These are phyloP conservation scores for Battus philenor DNA, from an alignment of 1,140 invertebrate species.

Conservation along the genomic window DNA sequence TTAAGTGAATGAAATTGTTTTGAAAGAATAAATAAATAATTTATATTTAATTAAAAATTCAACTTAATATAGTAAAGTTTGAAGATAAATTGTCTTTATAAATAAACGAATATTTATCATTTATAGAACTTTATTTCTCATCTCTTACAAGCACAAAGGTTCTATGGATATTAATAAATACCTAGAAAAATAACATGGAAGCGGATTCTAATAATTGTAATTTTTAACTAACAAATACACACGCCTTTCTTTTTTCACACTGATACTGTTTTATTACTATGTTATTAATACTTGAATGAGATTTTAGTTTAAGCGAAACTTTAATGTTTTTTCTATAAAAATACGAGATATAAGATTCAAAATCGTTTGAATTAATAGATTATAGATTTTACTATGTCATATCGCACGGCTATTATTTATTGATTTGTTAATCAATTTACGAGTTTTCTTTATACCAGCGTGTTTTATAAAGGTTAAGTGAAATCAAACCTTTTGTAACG, in stretches of 20 bases:
- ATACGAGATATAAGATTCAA: too few relatives aligned
- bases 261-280: constrained; percentile 45
- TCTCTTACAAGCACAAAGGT: too few relatives aligned
- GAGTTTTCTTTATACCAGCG: constrained; percentile 35
- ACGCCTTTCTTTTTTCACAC: constrained; percentile 54
- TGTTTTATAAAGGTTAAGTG: constrained; percentile 39
- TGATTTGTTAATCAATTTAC: constrained; percentile 64
- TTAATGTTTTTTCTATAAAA: too few relatives aligned
- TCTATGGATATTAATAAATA: constrained; percentile 4
- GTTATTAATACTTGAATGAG: constrained; percentile 28
- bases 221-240: constrained; percentile 20
- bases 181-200: constrained; percentile 13
- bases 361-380: constrained; percentile 19
- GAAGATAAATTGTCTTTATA: too few relatives aligned
- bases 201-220: constrained; percentile 17
- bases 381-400: constrained; percentile 25
- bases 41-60: too few relatives aligned
- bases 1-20: too few relatives aligned
- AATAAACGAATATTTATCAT: too few relatives aligned
- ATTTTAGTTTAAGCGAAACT: too few relatives aligned
- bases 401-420: constrained; percentile 44
- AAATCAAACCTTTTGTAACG: constrained; percentile 39
- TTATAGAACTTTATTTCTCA: too few relatives aligned
- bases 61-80: too few relatives aligned
- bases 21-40: too few relatives aligned